These are phyloP conservation scores for Neoarius graeffei DNA, from an alignment of 2,113 vertebrate species.

Conservation along the genomic window DNA sequence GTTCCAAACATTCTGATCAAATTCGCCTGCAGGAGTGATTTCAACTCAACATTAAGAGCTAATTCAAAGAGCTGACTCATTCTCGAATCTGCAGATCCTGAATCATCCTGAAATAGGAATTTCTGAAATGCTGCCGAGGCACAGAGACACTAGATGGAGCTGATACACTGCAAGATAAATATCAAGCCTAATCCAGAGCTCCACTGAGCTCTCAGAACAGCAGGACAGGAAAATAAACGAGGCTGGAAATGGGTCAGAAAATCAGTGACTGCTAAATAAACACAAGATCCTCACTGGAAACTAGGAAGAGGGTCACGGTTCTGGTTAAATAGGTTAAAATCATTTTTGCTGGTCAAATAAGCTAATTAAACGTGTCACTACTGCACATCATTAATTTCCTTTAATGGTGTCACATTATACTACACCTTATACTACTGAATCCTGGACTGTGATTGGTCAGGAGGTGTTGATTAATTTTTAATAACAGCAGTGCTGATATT, in stretches of 20 bases:
- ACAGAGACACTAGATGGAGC: constrained; percentile 44
- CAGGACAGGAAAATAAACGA: neutral
- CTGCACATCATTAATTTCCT: neutral
- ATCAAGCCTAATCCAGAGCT: neutral
- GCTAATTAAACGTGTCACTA: neutral
- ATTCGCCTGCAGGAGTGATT: no score
- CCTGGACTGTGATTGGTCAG: neutral
- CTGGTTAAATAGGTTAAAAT: neutral
- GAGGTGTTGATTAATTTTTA: neutral
- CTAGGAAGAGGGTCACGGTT: neutral
- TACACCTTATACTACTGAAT: neutral
- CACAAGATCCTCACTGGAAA: neutral
- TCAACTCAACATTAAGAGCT: neutral
- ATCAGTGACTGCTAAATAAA: neutral
- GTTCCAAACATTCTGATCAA: no score
- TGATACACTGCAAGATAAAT: constrained; percentile 2
- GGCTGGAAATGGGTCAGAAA: neutral
- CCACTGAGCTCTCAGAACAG: neutral
- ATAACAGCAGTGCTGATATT: no score
- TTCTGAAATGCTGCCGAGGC: neutral
- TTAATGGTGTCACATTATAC: neutral
- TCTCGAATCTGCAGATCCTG: neutral
- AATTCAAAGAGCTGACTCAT: neutral
- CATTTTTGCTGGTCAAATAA: neutral
- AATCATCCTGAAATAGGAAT: neutral